Base-by-base conservation (phyloP, 30 jellyfish, hydroid and myxozoan species). In the Mastigias papua region DNA sequence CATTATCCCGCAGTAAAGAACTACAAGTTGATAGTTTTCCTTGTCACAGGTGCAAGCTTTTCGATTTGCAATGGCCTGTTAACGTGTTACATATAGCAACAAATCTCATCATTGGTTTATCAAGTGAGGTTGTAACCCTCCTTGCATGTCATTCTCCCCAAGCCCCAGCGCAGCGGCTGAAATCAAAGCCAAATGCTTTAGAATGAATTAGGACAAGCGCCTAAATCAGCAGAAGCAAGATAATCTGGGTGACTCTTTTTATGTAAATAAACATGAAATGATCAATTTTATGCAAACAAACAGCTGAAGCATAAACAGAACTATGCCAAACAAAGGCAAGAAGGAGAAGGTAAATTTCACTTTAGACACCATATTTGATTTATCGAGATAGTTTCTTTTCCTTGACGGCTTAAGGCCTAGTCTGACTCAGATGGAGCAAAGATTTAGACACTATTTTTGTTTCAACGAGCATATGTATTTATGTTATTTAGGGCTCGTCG, bases 241-340 rank as follows among this genome's bases (percentile, higher is more conserved):
- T 72, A 34, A 50, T 72, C 64, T 33, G 83, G 67, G 22, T 35
- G 84, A 80, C 85, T 79, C 64, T 78, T 79, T 48, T 28, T 20
- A 30, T 63, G 79, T 61, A 63, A 79, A 30, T 33, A 79, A 46
- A 37, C 73, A 79, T 79, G 90, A 46, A 29, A 60, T 79, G 70
- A 60, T 33, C 72, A 35, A 20, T 34, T 11, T 31, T 19, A 10
- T 25, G 58, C 23, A 25, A 48, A 61, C 25, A 79, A 37, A 61
- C 63, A 10, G 16, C 50, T 32, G 29, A 17, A 34, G 31, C 42
- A 28, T 29, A 71, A 73, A 58, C 82, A 70, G 85, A 25, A 93
- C 75, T 35, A 93, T 93, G 98, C 98, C 98, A 21, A 89, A 82
- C 73, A 93, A 93, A 68, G 90, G 84, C 90, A 93, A 93, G 67